Percentiles rank a stretch among this genome's conserved stretches.
Conservation (phyloP, 2,888 invertebrate species). For the Drosophila engyochracea region DNA sequence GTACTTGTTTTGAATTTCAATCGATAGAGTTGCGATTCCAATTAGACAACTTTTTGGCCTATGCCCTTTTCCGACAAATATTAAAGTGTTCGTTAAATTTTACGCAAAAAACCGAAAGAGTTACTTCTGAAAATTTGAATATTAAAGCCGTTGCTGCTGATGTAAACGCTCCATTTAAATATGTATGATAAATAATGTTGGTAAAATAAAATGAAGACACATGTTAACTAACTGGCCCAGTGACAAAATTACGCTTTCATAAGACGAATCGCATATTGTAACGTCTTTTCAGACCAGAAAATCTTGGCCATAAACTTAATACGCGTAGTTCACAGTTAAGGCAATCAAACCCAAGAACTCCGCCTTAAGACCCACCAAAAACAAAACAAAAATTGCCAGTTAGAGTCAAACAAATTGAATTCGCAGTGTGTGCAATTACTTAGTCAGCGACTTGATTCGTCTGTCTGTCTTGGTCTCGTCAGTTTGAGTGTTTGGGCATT, state of each 20-base stretch:
- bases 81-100: background rate
- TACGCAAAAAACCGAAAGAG: background rate
- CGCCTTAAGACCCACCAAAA: background rate
- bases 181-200: background rate
- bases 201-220: background rate
- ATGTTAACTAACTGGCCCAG: background rate
- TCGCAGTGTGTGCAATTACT: conserved; percentile 52
- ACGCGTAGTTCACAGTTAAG: conserved; percentile 6
- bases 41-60: background rate
- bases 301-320: conserved; percentile 17
- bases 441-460: conserved; percentile 30
- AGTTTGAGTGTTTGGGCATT: conserved; percentile 40
- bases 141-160: background rate
- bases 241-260: background rate
- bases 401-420: conserved; percentile 47
- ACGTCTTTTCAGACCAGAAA: conserved; percentile 2
- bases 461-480: conserved; percentile 12
- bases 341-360: conserved; percentile 7
- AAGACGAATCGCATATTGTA: background rate
- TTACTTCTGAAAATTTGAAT: background rate
- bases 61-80: background rate
- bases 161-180: background rate
- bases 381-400: conserved; percentile 38
- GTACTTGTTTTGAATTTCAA: background rate
- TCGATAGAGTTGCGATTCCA: background rate